Evolutionary conservation across 1,140 invertebrate genomes (phyloP), one percentile per base, ranked within the genome.

Genomic region (Pogonognathellus flavescens): DNA sequence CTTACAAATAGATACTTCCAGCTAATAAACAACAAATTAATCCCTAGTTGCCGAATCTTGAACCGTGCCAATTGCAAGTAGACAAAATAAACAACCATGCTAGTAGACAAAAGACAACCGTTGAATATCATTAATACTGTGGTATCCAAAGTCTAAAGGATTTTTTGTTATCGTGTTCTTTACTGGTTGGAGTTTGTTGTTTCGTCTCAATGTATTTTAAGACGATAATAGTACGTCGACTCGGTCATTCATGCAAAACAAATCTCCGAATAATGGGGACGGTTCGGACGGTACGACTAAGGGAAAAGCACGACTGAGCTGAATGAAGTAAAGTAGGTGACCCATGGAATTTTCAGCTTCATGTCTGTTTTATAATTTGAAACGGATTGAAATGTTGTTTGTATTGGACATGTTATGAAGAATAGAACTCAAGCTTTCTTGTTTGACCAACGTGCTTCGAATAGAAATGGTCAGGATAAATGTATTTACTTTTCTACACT

Each of bases 301-400:
- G 9, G 11, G 53, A 57, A 57, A 57, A 14, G 53, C 53, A 57
- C 53, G 53, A 57, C 1, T 57, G 53, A 57, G n/a, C 11, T 57
- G 53, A n/a, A 57, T 57, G 53, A 57, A n/a, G n/a, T n/a, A n/a
- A n/a, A n/a, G 11, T 57, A 41, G 31, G 31, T 41, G 53, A 57
- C 53, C 53, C 53, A 57, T 57, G 53, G 53, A 57, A 57, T 57
- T 57, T 13, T 57, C 2, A 9, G 9, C 11, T 5, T 57, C 11
- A 57, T 5, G 53, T 57, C 53, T n/a, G n/a, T 57, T 57, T 57
- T 57, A 57, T 57, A 57, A 57, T 57, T 57, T 57, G 53, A 57
- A 57, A 57, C n/a, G 11, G 53, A 57, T 57, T 57, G 53, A 57
- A 57, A 57, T 57, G 53, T 14, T 57, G 53, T 57, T 57, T 57